Base-by-base conservation (phyloP, 2,113 vertebrate genomes). In the Neodon shergylaensis region DNA sequence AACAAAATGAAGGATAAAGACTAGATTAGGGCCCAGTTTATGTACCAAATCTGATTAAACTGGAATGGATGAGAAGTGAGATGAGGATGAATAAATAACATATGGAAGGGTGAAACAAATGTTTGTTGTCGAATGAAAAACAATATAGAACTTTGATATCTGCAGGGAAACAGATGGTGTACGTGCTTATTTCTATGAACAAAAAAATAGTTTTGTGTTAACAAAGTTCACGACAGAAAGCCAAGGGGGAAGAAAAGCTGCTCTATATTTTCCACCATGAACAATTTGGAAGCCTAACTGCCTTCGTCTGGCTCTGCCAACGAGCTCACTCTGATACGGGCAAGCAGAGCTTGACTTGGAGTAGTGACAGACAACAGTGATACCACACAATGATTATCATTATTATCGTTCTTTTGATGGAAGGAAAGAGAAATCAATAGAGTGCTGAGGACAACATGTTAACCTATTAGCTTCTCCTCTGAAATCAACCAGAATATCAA, bases 31-130 rank as follows among this genome's bases (percentile, higher is more conserved):
- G 26, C 26, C 28, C 16, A 76, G 49, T 42, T 16, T 42, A 63
- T 21, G 74, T 22, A 66, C 68, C 73, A 42, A 79, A 47, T 95
- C 42, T 92, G 74, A 92, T 87, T 49, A 54, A 68, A 1, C 42
- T 74, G 81, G 22, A 16, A 54, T 14, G 26, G 47, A 8, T 19
- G 36, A 94, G 77, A 13, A 21, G 12, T 73, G 61, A 36, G 39
- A 58, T 39, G 11, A 83, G 12, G 36, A 39, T 79, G 72, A 86
- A 94, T 76, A 68, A 87, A 78, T 47, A 94, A 79, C 81, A 70
- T 65, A 78, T 66, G 87, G 49, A 92, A 63, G 61, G 76, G 70
- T 42, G 42, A 96, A 82, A 95, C 72, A 96, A 96, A 83, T 88
- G 92, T 88, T 90, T 95, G 63, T 54, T 79, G 70, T 66, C 54